Conservation (phyloP, 1,140 invertebrate genomes). For the Cotesia glomerata region DNA sequence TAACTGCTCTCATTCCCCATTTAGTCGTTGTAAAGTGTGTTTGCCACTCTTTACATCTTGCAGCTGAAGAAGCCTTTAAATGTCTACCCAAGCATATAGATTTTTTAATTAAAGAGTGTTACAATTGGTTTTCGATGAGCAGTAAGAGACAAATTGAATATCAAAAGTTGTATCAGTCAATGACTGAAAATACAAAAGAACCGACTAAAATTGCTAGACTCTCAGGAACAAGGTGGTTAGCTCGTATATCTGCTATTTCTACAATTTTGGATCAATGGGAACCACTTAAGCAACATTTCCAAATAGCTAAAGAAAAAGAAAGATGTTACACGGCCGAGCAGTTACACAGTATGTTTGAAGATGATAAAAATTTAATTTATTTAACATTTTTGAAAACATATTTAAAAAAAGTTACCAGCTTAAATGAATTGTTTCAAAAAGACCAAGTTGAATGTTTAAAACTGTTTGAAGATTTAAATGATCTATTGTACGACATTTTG, state of each 20-base stretch:
- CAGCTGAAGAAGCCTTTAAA: conserved; percentile 49
- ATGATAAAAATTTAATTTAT: conserved; percentile 20
- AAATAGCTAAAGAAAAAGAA: conserved; percentile 15
- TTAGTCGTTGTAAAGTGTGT: conserved; percentile 51
- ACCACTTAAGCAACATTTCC: conserved; percentile 28
- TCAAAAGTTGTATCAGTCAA: neutral
- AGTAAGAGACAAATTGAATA: conserved; percentile 39
- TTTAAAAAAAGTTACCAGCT: conserved; percentile 17
- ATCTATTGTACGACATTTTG: conserved; percentile 7
- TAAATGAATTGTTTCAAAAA: conserved; percentile 32
- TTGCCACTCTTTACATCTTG: conserved; percentile 54
- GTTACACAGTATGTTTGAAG: conserved; percentile 14
- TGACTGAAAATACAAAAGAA: neutral
- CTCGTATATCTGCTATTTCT: conserved; percentile 17
- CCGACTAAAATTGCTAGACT: conserved; percentile 28
- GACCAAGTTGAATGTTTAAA: conserved; percentile 19
- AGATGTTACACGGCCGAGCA: conserved; percentile 13
- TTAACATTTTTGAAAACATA: conserved; percentile 19
- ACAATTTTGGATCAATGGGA: conserved; percentile 29
- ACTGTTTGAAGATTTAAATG: conserved; percentile 20
- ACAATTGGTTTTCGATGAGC: conserved; percentile 45
- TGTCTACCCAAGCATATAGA: conserved; percentile 41
- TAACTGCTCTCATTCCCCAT: conserved; percentile 40
- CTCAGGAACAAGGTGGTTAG: conserved; percentile 28
- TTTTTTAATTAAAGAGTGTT: conserved; percentile 41